Evolutionary conservation across 2,797 vertebrate genomes (phyloP).

Genomic region (Vireo griseus): DNA sequence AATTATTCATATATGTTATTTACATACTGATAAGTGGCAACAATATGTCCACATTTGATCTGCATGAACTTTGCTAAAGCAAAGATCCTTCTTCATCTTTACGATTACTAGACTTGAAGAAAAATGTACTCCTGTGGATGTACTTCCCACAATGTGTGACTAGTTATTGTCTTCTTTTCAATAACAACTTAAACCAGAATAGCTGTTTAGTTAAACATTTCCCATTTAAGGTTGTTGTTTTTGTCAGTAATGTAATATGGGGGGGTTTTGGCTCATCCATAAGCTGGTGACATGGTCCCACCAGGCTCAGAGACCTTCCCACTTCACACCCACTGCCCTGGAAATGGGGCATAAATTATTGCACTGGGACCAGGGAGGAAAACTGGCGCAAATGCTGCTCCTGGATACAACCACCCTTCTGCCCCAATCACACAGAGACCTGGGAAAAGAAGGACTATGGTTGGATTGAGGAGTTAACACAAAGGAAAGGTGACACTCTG

Average conservation of each 20-base stretch:
- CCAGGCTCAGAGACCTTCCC: neutral
- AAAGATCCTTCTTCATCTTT: neutral
- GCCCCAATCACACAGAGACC: neutral
- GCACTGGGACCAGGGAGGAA: neutral
- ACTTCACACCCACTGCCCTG: neutral
- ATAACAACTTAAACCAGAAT: neutral
- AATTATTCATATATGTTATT: constrained; percentile 54
- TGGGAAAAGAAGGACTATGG: neutral
- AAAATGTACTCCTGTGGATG: neutral
- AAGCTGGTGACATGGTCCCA: neutral
- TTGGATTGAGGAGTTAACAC: neutral
- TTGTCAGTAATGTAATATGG: neutral
- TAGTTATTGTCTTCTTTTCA: neutral
- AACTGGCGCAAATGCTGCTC: neutral
- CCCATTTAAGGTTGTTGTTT: neutral
- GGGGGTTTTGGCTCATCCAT: fast-evolving
- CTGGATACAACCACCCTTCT: neutral
- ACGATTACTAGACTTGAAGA: neutral
- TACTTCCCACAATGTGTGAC: neutral
- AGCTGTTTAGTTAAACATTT: neutral
- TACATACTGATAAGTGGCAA: constrained; percentile 20
- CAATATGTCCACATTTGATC: neutral
- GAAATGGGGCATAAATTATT: neutral
- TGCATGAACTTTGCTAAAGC: neutral
- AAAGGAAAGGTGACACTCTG: neutral